Base-by-base conservation (phyloP, 2,888 invertebrate species). In the Calephelis perditalis region DNA sequence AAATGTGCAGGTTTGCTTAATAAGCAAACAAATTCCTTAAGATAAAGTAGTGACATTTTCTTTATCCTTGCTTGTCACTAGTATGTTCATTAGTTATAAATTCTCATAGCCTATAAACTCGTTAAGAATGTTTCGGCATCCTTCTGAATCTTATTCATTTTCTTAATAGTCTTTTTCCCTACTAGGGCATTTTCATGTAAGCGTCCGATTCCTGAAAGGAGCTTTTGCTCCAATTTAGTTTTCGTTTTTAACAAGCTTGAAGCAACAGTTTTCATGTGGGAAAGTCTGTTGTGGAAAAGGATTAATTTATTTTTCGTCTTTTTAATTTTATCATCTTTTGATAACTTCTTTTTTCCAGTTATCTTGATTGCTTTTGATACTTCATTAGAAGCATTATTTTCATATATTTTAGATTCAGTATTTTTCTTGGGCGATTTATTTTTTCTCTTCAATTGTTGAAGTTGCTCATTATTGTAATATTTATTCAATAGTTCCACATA, bases 121-220 rank as follows among this genome's bases (percentile, higher is more conserved):
- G 75, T 75, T 78, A 88, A 77, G 79, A 86, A 86, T 74, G 70
- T 62, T 66, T 77, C 76, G 46, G 80, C 83, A 65, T 82, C 76
- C 37, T 77, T 67, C 70, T 84, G 81, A 46, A 78, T 70, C 67
- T 76, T 84, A 59, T 63, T 81, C 66, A 81, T 73, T 70, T 82
- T 87, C 70, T 79, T 86, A 63, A 74, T 64, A 37, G 65, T 65
- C 63, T 80, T 86, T 44, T 78, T 72, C 52, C 81, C 71, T 57
- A 79, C 66, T 11, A 68, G 69, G 49, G 72, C 70, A 52, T 75
- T 77, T 15, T 63, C 71, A 58, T 68, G 68, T 62, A 82, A 62
- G 7, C 73, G 72, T 46, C 71, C 67, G 57, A 85, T 81, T 59
- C 71, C 73, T 26, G 67, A 66, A 65, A 79, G 73, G 37, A 86